These are phyloP conservation scores for Cygnus buccinator DNA, from an alignment of 2,113 vertebrate species.

Conservation along the genomic window DNA sequence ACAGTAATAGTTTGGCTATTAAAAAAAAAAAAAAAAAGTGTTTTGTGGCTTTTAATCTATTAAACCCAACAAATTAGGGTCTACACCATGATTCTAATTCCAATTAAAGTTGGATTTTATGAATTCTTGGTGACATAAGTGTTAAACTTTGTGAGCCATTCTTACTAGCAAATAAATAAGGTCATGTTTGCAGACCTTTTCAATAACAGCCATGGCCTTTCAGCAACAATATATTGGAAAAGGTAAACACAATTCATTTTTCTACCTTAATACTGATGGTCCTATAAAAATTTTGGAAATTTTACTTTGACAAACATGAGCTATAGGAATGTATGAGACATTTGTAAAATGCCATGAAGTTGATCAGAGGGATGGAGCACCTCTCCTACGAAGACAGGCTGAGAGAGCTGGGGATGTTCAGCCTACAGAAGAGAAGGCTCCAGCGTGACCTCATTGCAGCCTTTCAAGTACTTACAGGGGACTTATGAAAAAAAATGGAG, in stretches of 20 bases:
- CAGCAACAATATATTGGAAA: neutral
- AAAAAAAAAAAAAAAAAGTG: neutral
- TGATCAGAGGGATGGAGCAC: no score
- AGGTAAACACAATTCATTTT: neutral
- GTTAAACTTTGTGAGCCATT: neutral
- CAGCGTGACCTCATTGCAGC: no score
- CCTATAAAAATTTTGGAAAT: neutral
- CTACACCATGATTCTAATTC: neutral
- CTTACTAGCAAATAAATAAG: neutral
- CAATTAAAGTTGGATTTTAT: neutral
- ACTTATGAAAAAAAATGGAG: no score
- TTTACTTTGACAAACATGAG: neutral
- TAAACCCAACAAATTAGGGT: neutral
- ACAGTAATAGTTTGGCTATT: slow-evolving; percentile 7
- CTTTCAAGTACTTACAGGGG: no score
- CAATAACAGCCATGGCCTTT: neutral
- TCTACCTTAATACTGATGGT: neutral
- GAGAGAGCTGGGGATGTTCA: no score
- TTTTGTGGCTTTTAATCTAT: neutral
- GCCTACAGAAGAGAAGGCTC: no score
- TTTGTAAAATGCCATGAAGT: neutral
- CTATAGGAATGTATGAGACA: neutral
- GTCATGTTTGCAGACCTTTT: neutral
- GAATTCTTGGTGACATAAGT: neutral
- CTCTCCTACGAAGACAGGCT: no score